Base-by-base conservation (phyloP, 1,140 invertebrate species). In the Xylocopa sonorina region DNA sequence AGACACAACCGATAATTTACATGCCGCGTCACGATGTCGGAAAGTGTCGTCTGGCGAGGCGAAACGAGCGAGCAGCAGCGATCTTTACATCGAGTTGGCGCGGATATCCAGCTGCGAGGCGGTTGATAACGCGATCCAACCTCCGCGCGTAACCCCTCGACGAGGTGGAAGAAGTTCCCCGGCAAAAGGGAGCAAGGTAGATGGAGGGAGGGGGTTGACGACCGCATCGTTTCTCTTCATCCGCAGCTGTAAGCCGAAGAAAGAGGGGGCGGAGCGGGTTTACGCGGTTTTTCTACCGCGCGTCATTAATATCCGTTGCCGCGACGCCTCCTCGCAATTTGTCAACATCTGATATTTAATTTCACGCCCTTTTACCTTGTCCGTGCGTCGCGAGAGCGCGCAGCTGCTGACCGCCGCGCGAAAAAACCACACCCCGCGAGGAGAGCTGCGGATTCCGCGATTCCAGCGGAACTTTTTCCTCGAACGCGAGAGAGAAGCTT, bases 311-410 rank as follows among this genome's bases (percentile, higher is more conserved):
- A 93, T 93, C 90, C 92, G 91, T 93, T 93, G 89, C 88, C 85
- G 89, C 86, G 91, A 92, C 91, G 92, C 91, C 90, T 90, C 85
- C 88, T 89, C 86, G 89, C 92, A 92, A 93, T 93, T 93, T 93
- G 92, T 93, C 92, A 93, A 92, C 92, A 92, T 93, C 91, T 92
- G 91, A 93, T 92, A 92, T 93, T 93, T 93, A 92, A 92, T 93
- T 93, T 92, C 88, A 88, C 90, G 87, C 90, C 85, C 89, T 89
- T 90, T 90, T 89, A 90, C 87, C 63, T 74, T 75, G 66, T 64
- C 81, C 67, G 51, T 69, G 60, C 63, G 62, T 66, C 72, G 58
- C 48, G 46, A 48, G 46, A 80, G 75, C 72, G 76, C 79, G 85
- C 85, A 89, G 85, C 86, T 87, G 88, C 74, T 58, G 72, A 58